Evolutionary conservation across 2,113 vertebrate species (phyloP).

Genomic region (Panthera tigris): DNA sequence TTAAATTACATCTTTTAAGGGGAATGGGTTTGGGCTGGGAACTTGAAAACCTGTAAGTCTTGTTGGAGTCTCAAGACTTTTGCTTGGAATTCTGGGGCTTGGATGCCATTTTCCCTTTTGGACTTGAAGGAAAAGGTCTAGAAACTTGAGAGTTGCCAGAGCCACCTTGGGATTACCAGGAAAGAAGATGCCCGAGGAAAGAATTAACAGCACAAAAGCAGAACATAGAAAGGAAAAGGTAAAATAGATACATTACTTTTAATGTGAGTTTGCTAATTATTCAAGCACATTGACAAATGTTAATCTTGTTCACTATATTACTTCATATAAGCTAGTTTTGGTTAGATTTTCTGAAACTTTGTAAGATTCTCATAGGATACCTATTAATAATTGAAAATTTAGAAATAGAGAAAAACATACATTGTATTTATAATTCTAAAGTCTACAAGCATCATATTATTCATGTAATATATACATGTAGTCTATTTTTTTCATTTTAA

Average conservation of each 20-base stretch:
- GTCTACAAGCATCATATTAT: not conserved
- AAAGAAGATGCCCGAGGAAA: not conserved
- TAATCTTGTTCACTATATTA: not conserved
- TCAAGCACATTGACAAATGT: not conserved
- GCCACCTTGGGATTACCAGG: not conserved
- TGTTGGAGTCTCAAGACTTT: not conserved
- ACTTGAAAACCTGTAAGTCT: not conserved
- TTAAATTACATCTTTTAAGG: not conserved
- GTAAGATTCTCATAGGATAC: not conserved
- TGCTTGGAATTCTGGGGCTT: not conserved
- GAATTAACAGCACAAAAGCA: not conserved
- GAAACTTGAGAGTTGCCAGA: not conserved
- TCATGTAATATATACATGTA: not conserved
- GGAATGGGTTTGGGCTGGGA: not conserved
- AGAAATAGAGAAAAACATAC: not conserved
- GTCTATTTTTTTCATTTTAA: not conserved
- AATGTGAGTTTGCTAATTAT: not conserved
- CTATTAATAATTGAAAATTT: not conserved
- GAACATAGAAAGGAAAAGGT: not conserved
- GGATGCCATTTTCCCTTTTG: not conserved
- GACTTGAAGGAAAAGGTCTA: not conserved
- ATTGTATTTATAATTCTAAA: not conserved
- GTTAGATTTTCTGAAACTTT: conserved; percentile 7
- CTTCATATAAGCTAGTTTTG: not conserved
- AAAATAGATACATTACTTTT: not conserved